Evolutionary conservation across 1,140 invertebrate species (phyloP).

Genomic region (Proctacanthus coquilletti): DNA sequence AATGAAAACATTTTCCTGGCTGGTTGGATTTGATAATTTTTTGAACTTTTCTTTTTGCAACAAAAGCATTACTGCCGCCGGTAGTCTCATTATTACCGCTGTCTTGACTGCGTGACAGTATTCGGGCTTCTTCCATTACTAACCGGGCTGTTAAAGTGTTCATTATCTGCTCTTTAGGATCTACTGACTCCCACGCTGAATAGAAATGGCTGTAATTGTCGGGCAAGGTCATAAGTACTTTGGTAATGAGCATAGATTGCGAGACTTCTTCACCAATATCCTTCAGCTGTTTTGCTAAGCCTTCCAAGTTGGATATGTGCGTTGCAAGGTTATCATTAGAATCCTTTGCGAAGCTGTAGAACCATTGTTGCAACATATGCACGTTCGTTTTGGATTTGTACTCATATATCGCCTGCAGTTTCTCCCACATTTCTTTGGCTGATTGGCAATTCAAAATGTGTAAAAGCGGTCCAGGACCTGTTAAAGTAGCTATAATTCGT

Average conservation of each 20-base stretch:
- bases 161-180: conserved; percentile 10
- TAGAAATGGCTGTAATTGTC: conserved; percentile 13
- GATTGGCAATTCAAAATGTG: conserved; percentile 19
- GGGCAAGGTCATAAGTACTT: conserved; percentile 20
- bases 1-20: conserved; percentile 9
- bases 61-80: conserved; percentile 1
- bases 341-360: conserved; percentile 13
- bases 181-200: conserved; percentile 14
- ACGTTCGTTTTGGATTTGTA: conserved; percentile 22
- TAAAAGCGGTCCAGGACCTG: conserved; percentile 14
- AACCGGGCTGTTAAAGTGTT: conserved; percentile 11
- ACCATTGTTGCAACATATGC: conserved; percentile 23
- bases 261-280: conserved; percentile 14
- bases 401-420: conserved; percentile 21
- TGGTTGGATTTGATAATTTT: not conserved
- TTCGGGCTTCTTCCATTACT: conserved; percentile 12
- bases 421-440: conserved; percentile 24
- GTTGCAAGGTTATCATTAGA: conserved; percentile 8
- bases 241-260: conserved; percentile 16
- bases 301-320: conserved; percentile 11
- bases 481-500: conserved; percentile 14
- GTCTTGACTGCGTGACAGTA: too few relatives aligned
- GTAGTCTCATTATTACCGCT: not conserved
- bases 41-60: conserved; percentile 3
- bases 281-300: conserved; percentile 10